These are phyloP conservation scores for Geotrypetes seraphini DNA, from an alignment of 2,797 vertebrate genomes.

Conservation along the genomic window DNA sequence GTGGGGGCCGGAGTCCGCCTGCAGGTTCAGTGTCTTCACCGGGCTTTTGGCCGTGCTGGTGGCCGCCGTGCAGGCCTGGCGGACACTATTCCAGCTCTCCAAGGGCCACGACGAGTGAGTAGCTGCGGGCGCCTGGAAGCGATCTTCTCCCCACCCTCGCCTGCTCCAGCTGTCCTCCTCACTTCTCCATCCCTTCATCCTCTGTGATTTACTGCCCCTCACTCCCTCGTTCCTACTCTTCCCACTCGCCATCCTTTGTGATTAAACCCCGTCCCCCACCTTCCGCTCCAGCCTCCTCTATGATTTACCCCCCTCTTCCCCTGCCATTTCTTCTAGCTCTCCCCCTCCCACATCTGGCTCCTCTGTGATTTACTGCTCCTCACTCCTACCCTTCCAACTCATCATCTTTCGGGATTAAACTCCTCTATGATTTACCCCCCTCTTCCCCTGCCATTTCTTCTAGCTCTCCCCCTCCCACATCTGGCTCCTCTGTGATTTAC, in stretches of 20 bases:
- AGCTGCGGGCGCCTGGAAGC: constrained; percentile 1
- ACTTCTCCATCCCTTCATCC: neutral
- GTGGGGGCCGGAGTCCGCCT: constrained; percentile 87
- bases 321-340: too few species aligned
- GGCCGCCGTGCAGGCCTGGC: constrained; percentile 88
- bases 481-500: too few species aligned
- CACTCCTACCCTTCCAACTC: too few species aligned
- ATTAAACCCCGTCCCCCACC: neutral
- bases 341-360: too few species aligned
- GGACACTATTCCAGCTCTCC: constrained; percentile 85
- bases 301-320: too few species aligned
- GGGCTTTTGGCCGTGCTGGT: constrained; percentile 81
- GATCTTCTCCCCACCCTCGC: too few species aligned
- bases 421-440: neutral
- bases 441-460: neutral
- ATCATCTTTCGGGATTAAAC: too few species aligned
- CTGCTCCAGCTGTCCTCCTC: neutral
- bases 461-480: neutral
- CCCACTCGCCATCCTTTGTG: too few species aligned
- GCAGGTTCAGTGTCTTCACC: constrained; percentile 86
- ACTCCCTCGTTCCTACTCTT: too few species aligned
- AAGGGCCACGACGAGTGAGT: constrained; percentile 96
- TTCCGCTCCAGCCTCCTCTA: too few species aligned
- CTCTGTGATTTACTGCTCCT: neutral
- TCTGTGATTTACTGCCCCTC: too few species aligned